Evolutionary conservation across 2,888 invertebrate species (phyloP), one percentile per base, ranked within the genome.

Genomic region (Cantharis rustica): DNA sequence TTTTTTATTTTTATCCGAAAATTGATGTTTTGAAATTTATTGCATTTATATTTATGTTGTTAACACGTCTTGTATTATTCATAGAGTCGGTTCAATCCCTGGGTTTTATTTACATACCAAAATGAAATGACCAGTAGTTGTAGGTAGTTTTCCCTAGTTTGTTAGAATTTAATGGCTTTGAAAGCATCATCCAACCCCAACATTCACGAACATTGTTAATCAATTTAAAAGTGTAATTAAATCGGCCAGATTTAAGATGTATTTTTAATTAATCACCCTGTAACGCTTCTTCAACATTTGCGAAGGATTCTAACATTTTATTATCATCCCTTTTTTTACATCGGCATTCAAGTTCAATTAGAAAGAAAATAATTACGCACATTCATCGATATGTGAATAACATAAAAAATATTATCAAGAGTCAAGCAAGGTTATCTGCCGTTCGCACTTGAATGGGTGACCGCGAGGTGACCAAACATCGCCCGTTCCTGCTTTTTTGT

Each of bases 91-190:
- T 26, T 31, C 47, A 61, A 69, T 73, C 61, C 64, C 75, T 47
- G 47, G 75, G 72, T 75, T 72, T 72, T 72, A 75, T 75, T 75
- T 75, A 68, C 75, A 75, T 75, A 71, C 75, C 31, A 62, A 68
- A 69, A 62, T 64, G 68, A 75, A 75, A 68, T 75, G 75, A 66
- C 64, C 75, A 64, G 75, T 69, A 71, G 72, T 69, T 61, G 72
- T 75, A 75, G 72, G 72, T 75, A 75, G 72, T 75, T 75, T 75
- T 72, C 64, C 62, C 64, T 68, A 72, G 72, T 69, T 71, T 69
- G 75, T 68, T 72, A 63, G 69, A 75, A 72, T 72, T 75, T 75
- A 75, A 75, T 75, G 72, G 75, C 72, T 75, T 69, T 69, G 69
- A 69, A 72, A 69, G 72, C 72, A 72, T 72, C 66, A 69, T 68